Conservation (phyloP, 2,797 vertebrate genomes). For the Choloepus didactylus region DNA sequence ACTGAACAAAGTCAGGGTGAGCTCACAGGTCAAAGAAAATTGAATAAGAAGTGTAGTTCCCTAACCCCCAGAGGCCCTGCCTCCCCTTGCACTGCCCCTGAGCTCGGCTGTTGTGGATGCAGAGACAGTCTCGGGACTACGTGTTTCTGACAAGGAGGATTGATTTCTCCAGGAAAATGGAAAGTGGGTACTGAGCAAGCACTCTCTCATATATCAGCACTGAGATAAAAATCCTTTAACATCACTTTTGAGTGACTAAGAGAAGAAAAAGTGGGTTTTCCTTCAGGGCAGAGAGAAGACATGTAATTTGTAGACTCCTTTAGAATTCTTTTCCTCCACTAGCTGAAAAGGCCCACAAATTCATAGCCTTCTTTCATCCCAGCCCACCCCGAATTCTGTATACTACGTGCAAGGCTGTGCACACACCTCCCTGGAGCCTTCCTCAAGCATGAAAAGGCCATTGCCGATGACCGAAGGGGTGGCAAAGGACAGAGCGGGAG, state of each 20-base stretch:
- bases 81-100: not conserved
- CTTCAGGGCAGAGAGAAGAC: not conserved
- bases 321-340: not conserved
- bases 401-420: not conserved
- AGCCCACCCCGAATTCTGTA: not conserved
- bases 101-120: not conserved
- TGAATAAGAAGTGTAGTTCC: not conserved
- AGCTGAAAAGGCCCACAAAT: not conserved
- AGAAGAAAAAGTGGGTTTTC: not conserved
- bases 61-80: rapidly evolving
- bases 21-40: conserved; percentile 53
- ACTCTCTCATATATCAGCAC: not conserved
- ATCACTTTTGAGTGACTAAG: not conserved
- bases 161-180: conserved; percentile 4
- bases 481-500: not conserved
- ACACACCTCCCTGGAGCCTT: not conserved
- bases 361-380: not conserved
- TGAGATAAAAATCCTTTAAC: not conserved
- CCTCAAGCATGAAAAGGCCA: not conserved
- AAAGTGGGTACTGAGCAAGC: conserved; percentile 20
- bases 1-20: conserved; percentile 52
- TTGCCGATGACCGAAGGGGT: not conserved
- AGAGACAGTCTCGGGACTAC: not conserved
- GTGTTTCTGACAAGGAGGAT: conserved; percentile 55
- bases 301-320: rapidly evolving